Evolutionary conservation across 2,113 vertebrate genomes (phyloP).

Genomic region (Pelmatolapia mariae): DNA sequence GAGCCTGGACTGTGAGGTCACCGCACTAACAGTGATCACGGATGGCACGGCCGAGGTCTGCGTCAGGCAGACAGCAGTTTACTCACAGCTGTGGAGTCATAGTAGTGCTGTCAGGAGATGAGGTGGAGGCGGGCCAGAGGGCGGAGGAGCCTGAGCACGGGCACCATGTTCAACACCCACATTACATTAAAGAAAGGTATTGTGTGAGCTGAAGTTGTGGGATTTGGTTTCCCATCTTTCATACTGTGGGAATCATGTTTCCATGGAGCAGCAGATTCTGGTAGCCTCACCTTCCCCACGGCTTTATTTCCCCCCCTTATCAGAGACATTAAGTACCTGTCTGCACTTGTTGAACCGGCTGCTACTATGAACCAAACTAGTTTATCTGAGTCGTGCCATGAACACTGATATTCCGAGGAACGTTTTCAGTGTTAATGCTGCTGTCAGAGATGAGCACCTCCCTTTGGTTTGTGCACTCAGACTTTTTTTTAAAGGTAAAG

Average conservation of each 20-base stretch:
- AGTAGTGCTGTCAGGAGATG: rapidly evolving
- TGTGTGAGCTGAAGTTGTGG: background rate
- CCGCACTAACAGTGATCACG: background rate
- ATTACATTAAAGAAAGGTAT: background rate
- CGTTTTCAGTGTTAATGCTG: rapidly evolving
- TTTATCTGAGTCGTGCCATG: background rate
- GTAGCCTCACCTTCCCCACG: rapidly evolving
- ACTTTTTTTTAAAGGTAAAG: background rate
- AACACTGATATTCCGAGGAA: background rate
- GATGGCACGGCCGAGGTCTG: background rate
- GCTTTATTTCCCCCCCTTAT: background rate
- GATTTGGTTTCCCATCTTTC: background rate
- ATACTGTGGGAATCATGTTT: background rate
- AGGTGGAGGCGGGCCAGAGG: background rate
- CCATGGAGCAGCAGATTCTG: background rate
- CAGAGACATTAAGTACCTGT: background rate
- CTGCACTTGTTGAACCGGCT: background rate
- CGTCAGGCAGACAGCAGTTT: background rate
- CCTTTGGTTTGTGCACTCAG: background rate
- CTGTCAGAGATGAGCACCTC: background rate
- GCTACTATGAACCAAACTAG: rapidly evolving
- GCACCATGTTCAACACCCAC: background rate
- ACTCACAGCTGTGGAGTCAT: background rate
- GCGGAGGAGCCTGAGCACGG: background rate
- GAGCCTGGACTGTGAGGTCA: background rate